These are phyloP conservation scores for Nyctalus aviator DNA, from an alignment of 2,797 vertebrate genomes.

Conservation along the genomic window DNA sequence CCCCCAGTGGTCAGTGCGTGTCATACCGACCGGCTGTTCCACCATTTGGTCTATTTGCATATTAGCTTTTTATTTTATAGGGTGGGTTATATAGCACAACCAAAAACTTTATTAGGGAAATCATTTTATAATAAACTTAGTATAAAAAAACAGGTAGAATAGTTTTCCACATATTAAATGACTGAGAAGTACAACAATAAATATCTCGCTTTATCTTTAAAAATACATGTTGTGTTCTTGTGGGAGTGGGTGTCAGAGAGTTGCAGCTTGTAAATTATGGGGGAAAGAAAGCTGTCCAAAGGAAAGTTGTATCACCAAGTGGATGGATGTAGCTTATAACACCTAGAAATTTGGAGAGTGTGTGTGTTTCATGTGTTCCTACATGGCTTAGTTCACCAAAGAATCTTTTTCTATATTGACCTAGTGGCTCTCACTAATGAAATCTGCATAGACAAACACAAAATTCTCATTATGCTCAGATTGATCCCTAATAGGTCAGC, in stretches of 20 bases:
- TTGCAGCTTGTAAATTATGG: neutral
- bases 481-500: neutral
- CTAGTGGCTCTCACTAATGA: neutral
- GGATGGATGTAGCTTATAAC: neutral
- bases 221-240: neutral
- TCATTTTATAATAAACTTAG: neutral
- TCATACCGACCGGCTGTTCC: too few species aligned
- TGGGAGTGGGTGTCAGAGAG: neutral
- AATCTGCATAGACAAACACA: neutral
- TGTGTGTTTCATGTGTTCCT: neutral
- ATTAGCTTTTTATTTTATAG: too few species aligned
- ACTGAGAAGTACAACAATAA: constrained; percentile 33
- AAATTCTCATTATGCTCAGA: neutral
- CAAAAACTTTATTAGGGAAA: constrained; percentile 11
- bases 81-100: neutral
- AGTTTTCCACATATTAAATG: constrained; percentile 7
- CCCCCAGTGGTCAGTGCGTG: too few species aligned
- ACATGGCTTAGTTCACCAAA: neutral
- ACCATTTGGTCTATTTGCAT: too few species aligned
- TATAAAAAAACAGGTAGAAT: neutral
- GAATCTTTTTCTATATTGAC: neutral
- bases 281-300: neutral
- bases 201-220: neutral
- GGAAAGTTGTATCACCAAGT: neutral
- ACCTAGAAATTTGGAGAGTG: neutral